Base-by-base conservation (phyloP, 2,113 vertebrate genomes). In the Herpailurus yagouaroundi region DNA sequence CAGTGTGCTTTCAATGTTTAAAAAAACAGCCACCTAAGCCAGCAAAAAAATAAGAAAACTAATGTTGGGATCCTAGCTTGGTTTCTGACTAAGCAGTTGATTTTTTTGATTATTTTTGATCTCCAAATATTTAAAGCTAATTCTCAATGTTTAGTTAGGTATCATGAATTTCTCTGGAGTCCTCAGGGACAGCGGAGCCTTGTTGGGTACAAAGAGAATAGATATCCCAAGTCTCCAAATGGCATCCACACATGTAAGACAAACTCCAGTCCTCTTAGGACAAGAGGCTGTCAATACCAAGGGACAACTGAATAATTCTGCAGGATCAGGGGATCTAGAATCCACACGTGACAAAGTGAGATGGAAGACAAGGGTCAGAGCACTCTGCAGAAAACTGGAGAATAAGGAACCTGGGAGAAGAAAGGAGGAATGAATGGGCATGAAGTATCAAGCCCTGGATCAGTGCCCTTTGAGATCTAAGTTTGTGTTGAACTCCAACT, bases 1-100 rank as follows among this genome's bases (percentile, higher is more conserved):
- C 97, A 97, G 95, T 98, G 80, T 97, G 48, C 29, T 95, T 98
- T 84, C 88, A 69, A 83, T 52, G 50, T 89, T 97, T 91, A 97
- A 96, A 96, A 98, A 98, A 97, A 96, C 96, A 97, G 95, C 4
- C 92, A 95, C 92, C 87, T 95, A 94, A 97, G 95, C 90, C 89
- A 97, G 93, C 76, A 94, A 98, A 97, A 94, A 94, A 36, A 97
- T 64, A 96, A 95, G 33, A 89, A 97, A 95, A 98, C 91, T 90
- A 96, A 97, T 93, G 91, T 6, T 71, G 21, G 29, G 38, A 94
- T 97, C 76, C 81, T 82, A 94, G 68, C 5, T 87, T 76, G 11
- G n/a, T 73, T 41, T 87, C 64, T 81, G 23, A 12, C 31, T 84
- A 76, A 90, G 84, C 19, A 94, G 4, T 38, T 63, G 29, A 10